phyloP scores from a whole-genome alignment of 2,113 vertebrate species.

The Hypanus sabinus region DNA sequence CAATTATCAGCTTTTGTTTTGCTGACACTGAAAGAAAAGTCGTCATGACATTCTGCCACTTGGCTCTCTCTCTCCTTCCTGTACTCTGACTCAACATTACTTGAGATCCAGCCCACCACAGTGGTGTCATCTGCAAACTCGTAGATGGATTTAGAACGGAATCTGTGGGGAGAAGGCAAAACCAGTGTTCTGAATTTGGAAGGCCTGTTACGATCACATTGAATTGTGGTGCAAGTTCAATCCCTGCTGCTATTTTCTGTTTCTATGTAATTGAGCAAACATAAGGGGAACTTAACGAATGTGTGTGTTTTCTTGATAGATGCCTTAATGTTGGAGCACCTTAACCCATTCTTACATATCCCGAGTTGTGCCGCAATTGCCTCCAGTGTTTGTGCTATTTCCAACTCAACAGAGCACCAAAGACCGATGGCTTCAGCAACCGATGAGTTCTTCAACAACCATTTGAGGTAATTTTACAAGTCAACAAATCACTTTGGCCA shows the following conservation, averaged over 20 bases:
- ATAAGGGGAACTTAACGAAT: neutral
- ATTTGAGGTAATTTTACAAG: neutral
- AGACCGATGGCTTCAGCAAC: neutral
- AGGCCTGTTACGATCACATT: neutral
- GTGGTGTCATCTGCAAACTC: no score
- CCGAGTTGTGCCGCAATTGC: neutral
- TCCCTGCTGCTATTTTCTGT: no score
- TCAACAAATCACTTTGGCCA: no score
- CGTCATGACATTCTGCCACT: no score
- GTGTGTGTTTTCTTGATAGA: slow-evolving; percentile 46
- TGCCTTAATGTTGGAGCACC: slow-evolving; percentile 52
- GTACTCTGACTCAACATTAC: no score
- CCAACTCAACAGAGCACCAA: neutral
- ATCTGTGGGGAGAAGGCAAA: no score
- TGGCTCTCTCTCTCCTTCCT: no score
- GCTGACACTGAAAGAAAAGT: no score
- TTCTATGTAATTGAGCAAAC: neutral
- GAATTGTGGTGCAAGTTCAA: neutral
- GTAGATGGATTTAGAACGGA: no score
- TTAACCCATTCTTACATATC: neutral
- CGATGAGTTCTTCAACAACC: neutral
- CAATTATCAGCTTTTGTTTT: no score
- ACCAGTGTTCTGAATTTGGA: no score
- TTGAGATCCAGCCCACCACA: no score
- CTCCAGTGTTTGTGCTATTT: neutral